These are phyloP conservation scores for Andinoacara biseriatus DNA, from an alignment of 2,113 vertebrate species.

Conservation along the genomic window DNA sequence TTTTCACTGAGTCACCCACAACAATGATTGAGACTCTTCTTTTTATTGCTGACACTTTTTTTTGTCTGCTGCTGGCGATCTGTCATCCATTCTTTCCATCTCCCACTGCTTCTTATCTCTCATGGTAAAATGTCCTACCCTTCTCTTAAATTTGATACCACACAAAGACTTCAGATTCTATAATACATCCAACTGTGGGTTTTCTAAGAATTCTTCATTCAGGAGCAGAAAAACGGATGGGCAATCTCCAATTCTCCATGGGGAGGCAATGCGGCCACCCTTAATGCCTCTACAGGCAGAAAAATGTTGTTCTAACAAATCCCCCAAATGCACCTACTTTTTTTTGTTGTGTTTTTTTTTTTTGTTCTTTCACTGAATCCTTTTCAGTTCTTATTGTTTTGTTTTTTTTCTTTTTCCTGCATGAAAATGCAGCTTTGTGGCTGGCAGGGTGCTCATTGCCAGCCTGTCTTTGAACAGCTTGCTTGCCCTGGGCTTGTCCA, in stretches of 20 bases:
- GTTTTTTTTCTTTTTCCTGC: conserved; percentile 20
- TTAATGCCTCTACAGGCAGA: conserved; percentile 58
- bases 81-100: conserved; percentile 8
- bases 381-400: conserved; percentile 51
- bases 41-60: conserved; percentile 15
- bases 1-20: conserved; percentile 8
- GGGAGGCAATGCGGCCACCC: conserved; percentile 54
- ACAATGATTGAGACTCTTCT: conserved; percentile 10
- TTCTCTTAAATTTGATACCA: conserved; percentile 31
- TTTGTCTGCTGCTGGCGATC: conserved; percentile 12
- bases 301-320: conserved; percentile 70
- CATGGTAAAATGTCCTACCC: conserved; percentile 4
- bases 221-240: conserved; percentile 6
- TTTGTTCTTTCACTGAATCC: conserved; percentile 27
- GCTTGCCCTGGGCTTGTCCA: conserved; percentile 79
- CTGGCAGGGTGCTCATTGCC: conserved; percentile 61
- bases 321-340: conserved; percentile 51
- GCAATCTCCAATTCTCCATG: conserved; percentile 34
- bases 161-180: conserved; percentile 25
- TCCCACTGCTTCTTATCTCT: conserved; percentile 9
- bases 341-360: not conserved
- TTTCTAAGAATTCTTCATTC: conserved; percentile 16
- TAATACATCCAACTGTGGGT: not conserved
- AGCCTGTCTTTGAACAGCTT: conserved; percentile 79
- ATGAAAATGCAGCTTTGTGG: conserved; percentile 62